Evolutionary conservation across 2,888 invertebrate species (phyloP), one percentile per base, ranked within the genome.

Genomic region (Anticlea derivata): DNA sequence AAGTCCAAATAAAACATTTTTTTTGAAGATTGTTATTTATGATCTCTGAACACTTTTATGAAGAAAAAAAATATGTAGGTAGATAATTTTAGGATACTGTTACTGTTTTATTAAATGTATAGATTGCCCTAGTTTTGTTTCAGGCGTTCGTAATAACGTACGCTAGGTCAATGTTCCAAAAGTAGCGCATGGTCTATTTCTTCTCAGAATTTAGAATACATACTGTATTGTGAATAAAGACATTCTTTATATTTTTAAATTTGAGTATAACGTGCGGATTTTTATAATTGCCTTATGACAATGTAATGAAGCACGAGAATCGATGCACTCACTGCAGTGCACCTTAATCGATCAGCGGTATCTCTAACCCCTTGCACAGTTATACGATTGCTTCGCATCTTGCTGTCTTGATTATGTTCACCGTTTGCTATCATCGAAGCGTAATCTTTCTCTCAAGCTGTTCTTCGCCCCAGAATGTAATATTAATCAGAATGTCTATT

Each of bases 81-180:
- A n/a, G n/a, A n/a, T n/a, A n/a, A n/a, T n/a, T n/a, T n/a, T n/a
- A n/a, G n/a, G n/a, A n/a, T n/a, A n/a, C n/a, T n/a, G n/a, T n/a
- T n/a, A n/a, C n/a, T n/a, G n/a, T n/a, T n/a, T n/a, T n/a, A n/a
- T n/a, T n/a, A n/a, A n/a, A n/a, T n/a, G n/a, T n/a, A n/a, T n/a
- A n/a, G n/a, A n/a, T 47, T 58, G 75, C 51, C 63, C 74, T 66
- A 72, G 70, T 71, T 77, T 68, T 63, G 50, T 63, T 70, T 64
- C 58, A 66, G 69, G 60, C 52, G 56, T 63, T 65, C 64, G 63
- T 52, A 58, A 54, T 55, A 58, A 61, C 68, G 62, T 63, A 68
- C 66, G 69, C 67, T 69, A 70, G 78, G 78, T 72, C 78, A 75
- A 68, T 78, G 76, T 64, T 67, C 75, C 65, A 59, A 68, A 81